Base-by-base conservation (phyloP, 64 coral and sea anemone species). In the Trachythela sp. region DNA sequence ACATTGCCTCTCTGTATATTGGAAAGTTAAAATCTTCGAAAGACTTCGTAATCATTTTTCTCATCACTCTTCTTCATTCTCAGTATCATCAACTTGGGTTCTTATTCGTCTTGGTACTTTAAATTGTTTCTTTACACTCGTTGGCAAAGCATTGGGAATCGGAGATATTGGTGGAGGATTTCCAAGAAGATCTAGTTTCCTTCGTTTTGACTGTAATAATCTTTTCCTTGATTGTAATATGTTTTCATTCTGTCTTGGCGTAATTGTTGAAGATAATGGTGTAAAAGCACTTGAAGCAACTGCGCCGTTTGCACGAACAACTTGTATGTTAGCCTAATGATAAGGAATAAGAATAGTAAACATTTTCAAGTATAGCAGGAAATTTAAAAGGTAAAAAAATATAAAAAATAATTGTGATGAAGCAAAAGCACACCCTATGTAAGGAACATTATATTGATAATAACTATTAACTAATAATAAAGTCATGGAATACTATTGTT, bases 61-160 rank as follows among this genome's bases (percentile, higher is more conserved):
- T 64, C 6, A 20, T n/a, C 26, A 17, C 56, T 64, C 56, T 64
- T 64, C 26, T 27, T 64, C 56, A 0, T 64, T 64, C 56, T 64
- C 56, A 0, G 56, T 80, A 29, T 80, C 75, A 38, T 80, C 30
- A 9, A 80, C 30, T 14, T 80, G 13, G 4, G 31, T 30, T 80
- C 37, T 80, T 37, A 80, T 39, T 0, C 75, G 75, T 38, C 20
- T 85, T 37, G 94, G 94, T n/a, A 72, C 86, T 91, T 90, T 88
- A 88, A 96, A 96, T 39, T 96, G 92, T 91, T 86, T 93, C 34
- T 91, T 88, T 3, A 96, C 92, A 86, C 94, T 89, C 32, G 72
- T 86, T 41, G 94, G 89, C 11, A 93, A 80, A 20, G 87, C 76
- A 52, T 39, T 93, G 48, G 83, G 88, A 20, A 96, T 76, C 4